phyloP scores from a whole-genome alignment of 2,797 vertebrate genomes.

The Emydoidea blandingii region DNA sequence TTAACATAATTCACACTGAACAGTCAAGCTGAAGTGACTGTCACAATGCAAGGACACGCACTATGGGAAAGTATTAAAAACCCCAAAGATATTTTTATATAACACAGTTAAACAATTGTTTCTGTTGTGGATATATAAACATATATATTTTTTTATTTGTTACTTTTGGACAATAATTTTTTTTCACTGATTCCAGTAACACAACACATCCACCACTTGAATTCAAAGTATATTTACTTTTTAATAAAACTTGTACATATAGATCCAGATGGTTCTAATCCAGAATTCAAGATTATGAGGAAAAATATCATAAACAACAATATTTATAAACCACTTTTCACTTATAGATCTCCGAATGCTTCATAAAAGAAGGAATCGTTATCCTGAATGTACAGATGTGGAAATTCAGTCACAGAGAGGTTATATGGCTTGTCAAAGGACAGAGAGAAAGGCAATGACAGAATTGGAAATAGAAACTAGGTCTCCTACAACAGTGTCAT shows the following conservation, averaged over 20 bases:
- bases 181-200: background rate
- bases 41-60: background rate
- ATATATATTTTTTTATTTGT: background rate
- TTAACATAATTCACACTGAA: background rate
- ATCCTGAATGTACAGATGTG: background rate
- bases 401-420: background rate
- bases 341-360: background rate
- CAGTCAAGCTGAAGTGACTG: background rate
- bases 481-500: background rate
- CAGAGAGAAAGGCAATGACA: background rate
- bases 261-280: background rate
- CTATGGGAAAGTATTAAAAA: background rate
- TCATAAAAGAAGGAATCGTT: background rate
- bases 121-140: fast-evolving
- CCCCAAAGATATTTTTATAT: fast-evolving
- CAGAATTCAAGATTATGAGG: background rate
- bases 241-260: background rate
- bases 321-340: background rate
- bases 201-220: background rate
- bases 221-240: background rate
- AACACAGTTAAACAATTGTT: fast-evolving
- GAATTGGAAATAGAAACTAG: background rate
- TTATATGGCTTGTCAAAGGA: background rate
- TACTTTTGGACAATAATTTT: fast-evolving
- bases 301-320: background rate